Percentiles rank a stretch among this genome's conserved stretches.
Conservation (phyloP, 2,888 invertebrate species). For the Sarcophaga subvicina region DNA sequence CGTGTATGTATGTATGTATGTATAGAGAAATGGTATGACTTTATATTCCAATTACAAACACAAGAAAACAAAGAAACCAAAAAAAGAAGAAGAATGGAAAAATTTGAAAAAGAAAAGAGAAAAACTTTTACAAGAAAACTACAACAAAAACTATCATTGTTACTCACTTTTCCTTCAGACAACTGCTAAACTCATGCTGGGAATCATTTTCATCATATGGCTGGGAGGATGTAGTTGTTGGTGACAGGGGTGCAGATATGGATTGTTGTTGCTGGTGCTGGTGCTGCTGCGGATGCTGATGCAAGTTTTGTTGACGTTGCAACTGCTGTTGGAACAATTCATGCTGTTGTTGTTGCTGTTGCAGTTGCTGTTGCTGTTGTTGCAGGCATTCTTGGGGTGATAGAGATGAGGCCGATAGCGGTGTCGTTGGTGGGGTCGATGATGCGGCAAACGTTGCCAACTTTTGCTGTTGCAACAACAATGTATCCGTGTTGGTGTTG, state of each 20-base stretch:
- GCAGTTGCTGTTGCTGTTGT: conserved; percentile 50
- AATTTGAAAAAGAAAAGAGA: not conserved
- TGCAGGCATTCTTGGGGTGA: conserved; percentile 68
- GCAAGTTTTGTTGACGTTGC: conserved; percentile 68
- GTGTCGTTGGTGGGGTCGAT: conserved; percentile 65
- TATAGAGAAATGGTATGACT: conserved; percentile 8
- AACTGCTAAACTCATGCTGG: conserved; percentile 79
- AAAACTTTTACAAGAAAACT: conserved; percentile 5
- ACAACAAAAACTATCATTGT: conserved; percentile 33
- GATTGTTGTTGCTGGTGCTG: conserved; percentile 66
- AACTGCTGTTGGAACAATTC: conserved; percentile 77
- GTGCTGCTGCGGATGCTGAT: conserved; percentile 64
- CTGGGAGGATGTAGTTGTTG: conserved; percentile 63
- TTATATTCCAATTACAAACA: conserved; percentile 56
- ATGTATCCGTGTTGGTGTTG: conserved; percentile 49
- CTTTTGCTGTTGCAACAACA: conserved; percentile 64
- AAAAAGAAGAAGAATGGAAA: too few species aligned
- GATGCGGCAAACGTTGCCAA: conserved; percentile 62
- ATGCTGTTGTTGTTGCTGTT: conserved; percentile 73
- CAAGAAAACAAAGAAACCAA: conserved; percentile 5
- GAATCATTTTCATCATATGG: conserved; percentile 71
- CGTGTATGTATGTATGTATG: too few species aligned
- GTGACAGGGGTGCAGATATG: conserved; percentile 58
- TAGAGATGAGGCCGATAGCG: conserved; percentile 61
- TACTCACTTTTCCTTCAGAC: conserved; percentile 81